A percentile compares a stretch with the other conserved stretches of the same genome.
Conservation (phyloP, 2,113 vertebrate species). For the Steatornis caripensis region DNA sequence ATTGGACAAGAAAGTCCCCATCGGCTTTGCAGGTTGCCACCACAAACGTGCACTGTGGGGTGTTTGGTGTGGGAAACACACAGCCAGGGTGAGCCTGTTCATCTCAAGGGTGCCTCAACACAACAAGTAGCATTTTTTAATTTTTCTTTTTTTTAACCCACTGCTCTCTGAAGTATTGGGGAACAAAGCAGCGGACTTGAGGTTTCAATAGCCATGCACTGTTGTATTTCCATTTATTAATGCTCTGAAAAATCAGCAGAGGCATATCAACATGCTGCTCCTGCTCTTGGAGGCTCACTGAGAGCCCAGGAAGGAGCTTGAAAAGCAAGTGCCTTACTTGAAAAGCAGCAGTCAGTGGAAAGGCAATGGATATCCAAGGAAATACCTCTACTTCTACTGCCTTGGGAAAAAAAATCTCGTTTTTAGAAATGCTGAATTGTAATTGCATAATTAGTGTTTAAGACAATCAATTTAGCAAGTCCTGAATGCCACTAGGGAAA, state of each 20-base stretch:
- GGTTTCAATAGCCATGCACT: not conserved
- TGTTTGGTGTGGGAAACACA: not conserved
- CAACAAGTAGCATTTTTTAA: fast-evolving
- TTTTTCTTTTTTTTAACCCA: not conserved
- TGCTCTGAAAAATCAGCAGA: not conserved
- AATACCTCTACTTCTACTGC: not conserved
- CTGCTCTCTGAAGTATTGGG: not conserved
- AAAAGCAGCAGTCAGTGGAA: not conserved
- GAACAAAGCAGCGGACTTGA: not conserved
- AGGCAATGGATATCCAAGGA: not conserved
- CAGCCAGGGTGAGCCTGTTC: not conserved
- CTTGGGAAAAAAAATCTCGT: not conserved
- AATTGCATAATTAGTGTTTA: not conserved
- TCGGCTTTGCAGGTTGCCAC: not conserved
- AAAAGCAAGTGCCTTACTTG: fast-evolving
- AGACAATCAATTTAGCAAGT: not conserved
- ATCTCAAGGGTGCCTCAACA: not conserved
- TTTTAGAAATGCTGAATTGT: not conserved
- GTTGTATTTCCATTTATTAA: not conserved
- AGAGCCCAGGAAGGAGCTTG: too few species aligned
- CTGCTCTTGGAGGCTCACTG: not conserved
- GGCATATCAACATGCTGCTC: not conserved
- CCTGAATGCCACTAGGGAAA: not conserved
- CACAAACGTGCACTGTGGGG: fast-evolving
- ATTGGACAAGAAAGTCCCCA: not conserved